These are phyloP conservation scores for Ostrea denselamellosa DNA, from an alignment of 1,140 invertebrate species.

Conservation along the genomic window DNA sequence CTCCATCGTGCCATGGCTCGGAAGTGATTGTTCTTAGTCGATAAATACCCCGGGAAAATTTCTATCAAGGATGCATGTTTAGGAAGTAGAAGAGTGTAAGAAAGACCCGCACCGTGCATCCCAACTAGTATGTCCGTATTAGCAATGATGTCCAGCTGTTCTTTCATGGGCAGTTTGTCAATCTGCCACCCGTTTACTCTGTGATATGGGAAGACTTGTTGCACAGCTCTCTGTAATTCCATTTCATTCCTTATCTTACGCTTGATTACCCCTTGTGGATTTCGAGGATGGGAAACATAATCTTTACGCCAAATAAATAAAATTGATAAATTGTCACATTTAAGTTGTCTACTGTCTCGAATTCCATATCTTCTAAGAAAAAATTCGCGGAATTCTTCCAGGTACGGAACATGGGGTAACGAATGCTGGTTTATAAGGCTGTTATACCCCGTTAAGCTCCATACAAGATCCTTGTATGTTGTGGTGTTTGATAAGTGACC, in stretches of 20 bases:
- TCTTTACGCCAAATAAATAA: constrained; percentile 74
- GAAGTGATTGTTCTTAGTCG: constrained; percentile 68
- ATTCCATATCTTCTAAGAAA: constrained; percentile 65
- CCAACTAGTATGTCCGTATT: constrained; percentile 96
- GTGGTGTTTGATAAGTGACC: constrained; percentile 51
- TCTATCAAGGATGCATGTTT: constrained; percentile 97
- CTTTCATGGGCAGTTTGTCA: constrained; percentile 66
- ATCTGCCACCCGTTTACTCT: constrained; percentile 67
- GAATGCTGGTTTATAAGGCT: constrained; percentile 69
- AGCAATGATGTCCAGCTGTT: constrained; percentile 69
- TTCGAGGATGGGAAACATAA: constrained; percentile 76
- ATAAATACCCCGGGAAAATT: constrained; percentile 82
- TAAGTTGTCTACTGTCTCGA: constrained; percentile 40
- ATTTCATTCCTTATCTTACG: constrained; percentile 74
- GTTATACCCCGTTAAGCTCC: constrained; percentile 72
- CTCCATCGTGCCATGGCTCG: constrained; percentile 70
- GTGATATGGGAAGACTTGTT: constrained; percentile 45
- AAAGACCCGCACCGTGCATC: constrained; percentile 97
- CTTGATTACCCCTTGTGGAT: constrained; percentile 67
- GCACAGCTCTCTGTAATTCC: constrained; percentile 62
- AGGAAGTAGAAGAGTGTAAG: constrained; percentile 95
- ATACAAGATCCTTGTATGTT: constrained; percentile 66
- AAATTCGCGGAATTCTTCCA: constrained; percentile 74
- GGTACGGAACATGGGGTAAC: constrained; percentile 59
- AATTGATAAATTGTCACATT: constrained; percentile 69